Evolutionary conservation across 2,888 invertebrate genomes (phyloP).

Genomic region (Thymelicus sylvestris): DNA sequence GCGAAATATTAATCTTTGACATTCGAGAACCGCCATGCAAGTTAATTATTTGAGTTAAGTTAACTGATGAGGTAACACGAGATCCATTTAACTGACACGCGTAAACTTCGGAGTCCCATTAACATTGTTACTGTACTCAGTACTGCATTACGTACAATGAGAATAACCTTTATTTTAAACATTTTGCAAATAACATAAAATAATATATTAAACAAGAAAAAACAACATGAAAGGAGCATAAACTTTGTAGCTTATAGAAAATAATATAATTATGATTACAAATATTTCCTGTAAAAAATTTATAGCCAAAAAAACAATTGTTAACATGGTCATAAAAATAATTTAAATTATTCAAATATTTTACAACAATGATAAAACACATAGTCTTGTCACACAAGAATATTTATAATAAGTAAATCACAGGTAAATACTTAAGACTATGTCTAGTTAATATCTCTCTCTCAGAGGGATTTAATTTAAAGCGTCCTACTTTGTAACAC

Average conservation of each 20-base stretch:
- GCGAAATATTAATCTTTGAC: background rate
- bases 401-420: constrained; percentile 73
- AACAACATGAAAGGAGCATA: background rate
- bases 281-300: constrained; percentile 18
- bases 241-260: constrained; percentile 1
- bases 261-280: background rate
- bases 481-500: constrained; percentile 41
- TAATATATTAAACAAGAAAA: background rate
- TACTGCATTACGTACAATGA: background rate
- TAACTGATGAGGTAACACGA: background rate
- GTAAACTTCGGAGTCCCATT: constrained; percentile 12
- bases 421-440: constrained; percentile 79
- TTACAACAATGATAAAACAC: constrained; percentile 54
- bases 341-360: constrained; percentile 31
- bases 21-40: background rate
- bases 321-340: constrained; percentile 13
- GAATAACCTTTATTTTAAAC: background rate
- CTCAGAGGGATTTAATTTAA: constrained; percentile 44
- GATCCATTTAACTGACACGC: background rate
- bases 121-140: constrained; percentile 20
- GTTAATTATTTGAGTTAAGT: background rate
- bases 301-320: constrained; percentile 25
- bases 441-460: constrained; percentile 43
- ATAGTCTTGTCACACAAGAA: constrained; percentile 79
- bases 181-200: background rate